Conservation (phyloP, 2,888 invertebrate genomes). For the Cosmia pyralina region DNA sequence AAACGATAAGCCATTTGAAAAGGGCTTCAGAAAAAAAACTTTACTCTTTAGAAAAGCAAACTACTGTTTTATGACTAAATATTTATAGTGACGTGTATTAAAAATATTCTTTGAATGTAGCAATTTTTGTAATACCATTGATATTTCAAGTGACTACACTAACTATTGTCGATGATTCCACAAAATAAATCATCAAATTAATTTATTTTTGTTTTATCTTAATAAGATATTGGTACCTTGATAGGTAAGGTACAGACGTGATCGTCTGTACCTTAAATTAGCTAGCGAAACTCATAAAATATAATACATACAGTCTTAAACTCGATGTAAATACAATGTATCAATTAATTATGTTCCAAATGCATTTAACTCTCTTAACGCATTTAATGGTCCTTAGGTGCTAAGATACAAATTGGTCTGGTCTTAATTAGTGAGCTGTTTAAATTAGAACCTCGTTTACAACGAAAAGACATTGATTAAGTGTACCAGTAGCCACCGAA, state of each 20-base stretch:
- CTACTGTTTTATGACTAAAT: neutral
- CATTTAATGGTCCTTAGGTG: neutral
- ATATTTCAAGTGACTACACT: too few species aligned
- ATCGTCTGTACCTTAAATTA: too few species aligned
- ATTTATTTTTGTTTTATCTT: too few species aligned
- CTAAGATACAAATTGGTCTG: constrained; percentile 20
- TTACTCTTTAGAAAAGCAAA: neutral
- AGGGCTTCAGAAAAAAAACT: neutral
- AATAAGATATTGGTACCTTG: too few species aligned
- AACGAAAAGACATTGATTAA: constrained; percentile 36
- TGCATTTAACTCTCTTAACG: neutral
- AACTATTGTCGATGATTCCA: too few species aligned
- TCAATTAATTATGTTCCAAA: constrained; percentile 10
- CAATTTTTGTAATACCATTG: neutral
- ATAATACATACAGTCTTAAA: neutral
- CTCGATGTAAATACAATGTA: neutral
- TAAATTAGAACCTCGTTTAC: constrained; percentile 17
- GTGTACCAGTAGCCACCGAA: constrained; percentile 12
- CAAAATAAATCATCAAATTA: too few species aligned
- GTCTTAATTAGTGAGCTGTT: neutral
- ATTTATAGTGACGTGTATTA: neutral
- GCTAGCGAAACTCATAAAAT: too few species aligned
- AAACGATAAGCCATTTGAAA: neutral
- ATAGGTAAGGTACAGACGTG: too few species aligned
- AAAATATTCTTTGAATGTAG: neutral